Conservation (phyloP, 2,888 invertebrate species). For the Griposia aprilina region DNA sequence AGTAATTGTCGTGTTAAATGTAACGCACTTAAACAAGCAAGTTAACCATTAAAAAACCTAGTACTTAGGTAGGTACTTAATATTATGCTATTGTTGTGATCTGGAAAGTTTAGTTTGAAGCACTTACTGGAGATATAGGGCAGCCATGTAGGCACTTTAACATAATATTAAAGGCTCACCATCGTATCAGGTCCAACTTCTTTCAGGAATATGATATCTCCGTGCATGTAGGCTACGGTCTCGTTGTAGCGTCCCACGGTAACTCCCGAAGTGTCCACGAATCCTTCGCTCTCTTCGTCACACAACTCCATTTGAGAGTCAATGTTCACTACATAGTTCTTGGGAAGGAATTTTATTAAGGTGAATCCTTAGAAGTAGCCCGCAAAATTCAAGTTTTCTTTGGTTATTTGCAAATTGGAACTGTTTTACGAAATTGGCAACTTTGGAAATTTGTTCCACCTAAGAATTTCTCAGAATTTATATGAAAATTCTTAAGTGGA, state of each 20-base stretch:
- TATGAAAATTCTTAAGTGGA: no score
- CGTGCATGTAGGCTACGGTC: conserved; percentile 72
- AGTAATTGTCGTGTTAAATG: not conserved
- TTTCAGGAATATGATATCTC: conserved; percentile 69
- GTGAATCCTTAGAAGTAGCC: no score
- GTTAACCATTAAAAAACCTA: not conserved
- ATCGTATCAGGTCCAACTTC: conserved; percentile 66
- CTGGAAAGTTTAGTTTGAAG: not conserved
- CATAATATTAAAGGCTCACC: conserved; percentile 65
- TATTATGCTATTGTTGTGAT: no score
- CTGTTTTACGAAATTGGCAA: no score
- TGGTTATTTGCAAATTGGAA: no score
- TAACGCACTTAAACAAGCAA: not conserved
- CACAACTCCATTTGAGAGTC: conserved; percentile 77
- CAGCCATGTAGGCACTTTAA: not conserved
- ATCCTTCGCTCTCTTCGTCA: conserved; percentile 71
- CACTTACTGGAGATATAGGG: not conserved
- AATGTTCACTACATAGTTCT: conserved; percentile 73
- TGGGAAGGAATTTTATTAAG: not conserved
- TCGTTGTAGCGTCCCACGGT: conserved; percentile 74
- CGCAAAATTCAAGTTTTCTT: no score
- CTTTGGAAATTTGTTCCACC: no score
- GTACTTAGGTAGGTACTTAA: no score
- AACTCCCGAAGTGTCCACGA: conserved; percentile 70
- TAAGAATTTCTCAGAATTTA: no score